Percentiles rank a stretch among this genome's conserved stretches.
Evolutionary conservation across 2,888 invertebrate species (phyloP).

Genomic region (Nomada ruficornis): DNA sequence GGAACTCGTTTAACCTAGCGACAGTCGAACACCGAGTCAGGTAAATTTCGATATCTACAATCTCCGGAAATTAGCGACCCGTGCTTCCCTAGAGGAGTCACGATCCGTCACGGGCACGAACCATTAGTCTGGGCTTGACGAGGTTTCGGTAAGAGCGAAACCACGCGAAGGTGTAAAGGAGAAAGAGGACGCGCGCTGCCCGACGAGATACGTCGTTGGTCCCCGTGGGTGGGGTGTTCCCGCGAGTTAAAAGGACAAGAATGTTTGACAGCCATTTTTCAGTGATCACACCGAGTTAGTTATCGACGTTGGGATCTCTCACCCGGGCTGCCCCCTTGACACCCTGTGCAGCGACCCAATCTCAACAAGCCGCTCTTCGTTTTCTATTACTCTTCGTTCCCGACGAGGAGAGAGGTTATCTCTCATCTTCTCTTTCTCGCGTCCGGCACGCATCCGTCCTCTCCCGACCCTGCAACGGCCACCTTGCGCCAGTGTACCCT

Average conservation of each 20-base stretch:
- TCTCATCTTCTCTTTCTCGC: slow-evolving; percentile 72
- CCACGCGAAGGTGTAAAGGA: slow-evolving; percentile 26
- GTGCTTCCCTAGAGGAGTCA: slow-evolving; percentile 69
- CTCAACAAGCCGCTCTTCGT: slow-evolving; percentile 75
- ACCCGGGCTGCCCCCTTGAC: slow-evolving; percentile 67
- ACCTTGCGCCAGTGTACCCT: slow-evolving; percentile 42
- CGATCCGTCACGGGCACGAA: slow-evolving; percentile 76
- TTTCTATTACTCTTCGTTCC: slow-evolving; percentile 74
- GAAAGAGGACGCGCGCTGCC: slow-evolving; percentile 29
- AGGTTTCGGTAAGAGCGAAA: slow-evolving; percentile 35
- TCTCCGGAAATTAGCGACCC: slow-evolving; percentile 77
- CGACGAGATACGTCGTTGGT: slow-evolving; percentile 65
- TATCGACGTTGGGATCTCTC: slow-evolving; percentile 80
- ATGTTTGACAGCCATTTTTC: slow-evolving; percentile 84
- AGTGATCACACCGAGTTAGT: slow-evolving; percentile 82
- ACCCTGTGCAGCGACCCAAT: slow-evolving; percentile 71
- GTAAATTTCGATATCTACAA: slow-evolving; percentile 50
- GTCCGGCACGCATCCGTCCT: slow-evolving; percentile 57
- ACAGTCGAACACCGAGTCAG: slow-evolving; percentile 29
- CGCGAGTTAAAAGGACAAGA: slow-evolving; percentile 82
- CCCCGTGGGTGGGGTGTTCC: slow-evolving; percentile 77
- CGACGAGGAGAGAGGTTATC: slow-evolving; percentile 77
- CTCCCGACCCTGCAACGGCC: slow-evolving; percentile 43
- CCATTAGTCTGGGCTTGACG: slow-evolving; percentile 76
- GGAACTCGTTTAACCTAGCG: slow-evolving; percentile 11